phyloP scores from a whole-genome alignment of 2,797 vertebrate species.

The Sitta carolinensis region DNA sequence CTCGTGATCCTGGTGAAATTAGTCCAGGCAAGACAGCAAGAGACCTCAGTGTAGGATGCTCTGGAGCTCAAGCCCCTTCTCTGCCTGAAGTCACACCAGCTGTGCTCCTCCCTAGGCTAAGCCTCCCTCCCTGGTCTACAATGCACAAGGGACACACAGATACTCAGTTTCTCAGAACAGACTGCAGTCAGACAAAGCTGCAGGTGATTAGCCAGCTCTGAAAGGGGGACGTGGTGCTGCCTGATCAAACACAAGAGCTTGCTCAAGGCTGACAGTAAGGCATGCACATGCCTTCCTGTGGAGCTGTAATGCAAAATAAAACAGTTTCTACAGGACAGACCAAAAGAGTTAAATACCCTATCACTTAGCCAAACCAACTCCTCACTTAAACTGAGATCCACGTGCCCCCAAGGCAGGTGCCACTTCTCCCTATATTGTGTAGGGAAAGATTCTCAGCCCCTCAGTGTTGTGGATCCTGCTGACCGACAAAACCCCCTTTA shows the following conservation, averaged over 20 bases:
- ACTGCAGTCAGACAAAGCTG: not conserved
- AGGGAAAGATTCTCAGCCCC: not conserved
- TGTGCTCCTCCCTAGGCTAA: not conserved
- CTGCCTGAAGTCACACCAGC: not conserved
- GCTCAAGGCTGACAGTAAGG: not conserved
- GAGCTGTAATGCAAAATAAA: not conserved
- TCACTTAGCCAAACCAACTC: not conserved
- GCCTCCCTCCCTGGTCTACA: not conserved
- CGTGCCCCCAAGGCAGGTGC: not conserved
- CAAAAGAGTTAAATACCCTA: not conserved
- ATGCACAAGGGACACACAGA: not conserved
- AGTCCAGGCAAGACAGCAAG: not conserved
- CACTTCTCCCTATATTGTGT: not conserved
- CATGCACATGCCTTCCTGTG: not conserved
- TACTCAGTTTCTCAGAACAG: not conserved
- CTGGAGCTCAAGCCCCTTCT: not conserved
- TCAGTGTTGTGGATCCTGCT: not conserved
- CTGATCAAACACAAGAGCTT: not conserved
- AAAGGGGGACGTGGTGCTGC: not conserved
- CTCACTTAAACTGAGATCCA: not conserved
- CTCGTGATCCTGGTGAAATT: not conserved
- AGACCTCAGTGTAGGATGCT: not conserved
- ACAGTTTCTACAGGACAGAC: not conserved
- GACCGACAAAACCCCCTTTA: not conserved
- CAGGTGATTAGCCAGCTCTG: not conserved